Conservation (phyloP, 2,888 invertebrate species). For the Macrosoma leucophasiata region DNA sequence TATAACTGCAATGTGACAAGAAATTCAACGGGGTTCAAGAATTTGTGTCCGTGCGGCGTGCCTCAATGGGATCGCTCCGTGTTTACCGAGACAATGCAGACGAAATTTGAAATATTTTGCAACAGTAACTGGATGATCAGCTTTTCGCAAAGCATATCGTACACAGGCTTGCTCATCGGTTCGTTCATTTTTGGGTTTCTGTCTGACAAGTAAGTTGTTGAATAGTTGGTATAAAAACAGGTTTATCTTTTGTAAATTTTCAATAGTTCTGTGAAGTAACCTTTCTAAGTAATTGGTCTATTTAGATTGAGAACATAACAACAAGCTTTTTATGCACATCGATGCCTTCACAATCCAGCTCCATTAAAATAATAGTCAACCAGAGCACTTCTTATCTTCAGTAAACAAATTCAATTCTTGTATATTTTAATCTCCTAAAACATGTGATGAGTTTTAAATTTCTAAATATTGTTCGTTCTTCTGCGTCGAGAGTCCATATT, state of each 20-base stretch:
- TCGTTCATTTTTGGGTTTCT: constrained; percentile 46
- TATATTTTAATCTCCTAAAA: too few relatives aligned
- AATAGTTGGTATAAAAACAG: background rate
- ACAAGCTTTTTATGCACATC: too few relatives aligned
- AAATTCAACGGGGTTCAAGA: constrained; percentile 19
- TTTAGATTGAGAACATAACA: too few relatives aligned
- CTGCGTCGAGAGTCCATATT: too few relatives aligned
- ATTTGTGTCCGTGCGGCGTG: constrained; percentile 44
- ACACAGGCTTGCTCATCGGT: constrained; percentile 48
- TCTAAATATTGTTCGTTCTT: too few relatives aligned
- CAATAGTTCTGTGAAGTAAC: too few relatives aligned
- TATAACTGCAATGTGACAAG: constrained; percentile 33
- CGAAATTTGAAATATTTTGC: constrained; percentile 44
- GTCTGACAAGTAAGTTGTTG: constrained; percentile 43
- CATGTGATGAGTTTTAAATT: too few relatives aligned
- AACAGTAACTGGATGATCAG: constrained; percentile 44
- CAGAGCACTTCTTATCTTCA: too few relatives aligned
- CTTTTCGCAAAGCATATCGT: constrained; percentile 47
- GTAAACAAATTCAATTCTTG: too few relatives aligned
- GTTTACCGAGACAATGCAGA: constrained; percentile 48
- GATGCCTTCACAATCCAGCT: too few relatives aligned
- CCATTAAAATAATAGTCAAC: too few relatives aligned
- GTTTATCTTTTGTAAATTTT: background rate
- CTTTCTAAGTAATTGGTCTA: too few relatives aligned
- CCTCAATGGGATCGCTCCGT: constrained; percentile 45